Base-by-base conservation (phyloP, 2,888 invertebrate species). In the Therioaphis trifolii region DNA sequence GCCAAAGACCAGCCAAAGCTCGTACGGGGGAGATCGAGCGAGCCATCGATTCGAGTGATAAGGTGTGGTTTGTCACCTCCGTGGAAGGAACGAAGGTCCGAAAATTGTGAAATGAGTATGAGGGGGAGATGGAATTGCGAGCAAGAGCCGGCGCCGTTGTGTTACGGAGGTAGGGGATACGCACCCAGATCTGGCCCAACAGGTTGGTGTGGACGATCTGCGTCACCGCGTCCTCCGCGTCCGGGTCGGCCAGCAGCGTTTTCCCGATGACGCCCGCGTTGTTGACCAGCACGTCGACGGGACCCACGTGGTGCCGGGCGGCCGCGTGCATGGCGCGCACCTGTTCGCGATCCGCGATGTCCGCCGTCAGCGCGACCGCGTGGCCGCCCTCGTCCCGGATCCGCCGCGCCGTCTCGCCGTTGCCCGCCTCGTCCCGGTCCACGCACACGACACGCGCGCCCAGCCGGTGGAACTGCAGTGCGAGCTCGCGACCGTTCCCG, bases 201-300 rank as follows among this genome's bases (percentile, higher is more conserved):
- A 85, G 40, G 68, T 86, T 86, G 63, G 85, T 85, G 12, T 84
- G 84, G 52, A 52, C 12, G 40, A 85, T 66, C 7, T 85, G 66
- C 18, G 69, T 77, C 11, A 77, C 52, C 21, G 84, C 55, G 1
- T 75, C 69, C 1, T 55, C 55, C 27, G 76, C 85, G 27, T 85
- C 85, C 24, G 72, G 52, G 5, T 84, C 78, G 1, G 46, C 35
- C 24, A 85, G 49, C 11, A 66, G 2, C n/a, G 77, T 61, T 29
- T 40, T 29, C 58, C 68, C 58, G 11, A 86, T 35, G 1, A 86
- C 40, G 5, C 75, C 85, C 7, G 86, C 85, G 52, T 86, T 86
- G 85, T 86, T 86, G 58, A 86, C 58, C 12, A 86, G 43, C 14
- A 86, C 58, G 61, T 85, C 85, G 21, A 86, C 85, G 2, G 85